Evolutionary conservation across 2,888 invertebrate genomes (phyloP).

Genomic region (Leptinotarsa juncta): DNA sequence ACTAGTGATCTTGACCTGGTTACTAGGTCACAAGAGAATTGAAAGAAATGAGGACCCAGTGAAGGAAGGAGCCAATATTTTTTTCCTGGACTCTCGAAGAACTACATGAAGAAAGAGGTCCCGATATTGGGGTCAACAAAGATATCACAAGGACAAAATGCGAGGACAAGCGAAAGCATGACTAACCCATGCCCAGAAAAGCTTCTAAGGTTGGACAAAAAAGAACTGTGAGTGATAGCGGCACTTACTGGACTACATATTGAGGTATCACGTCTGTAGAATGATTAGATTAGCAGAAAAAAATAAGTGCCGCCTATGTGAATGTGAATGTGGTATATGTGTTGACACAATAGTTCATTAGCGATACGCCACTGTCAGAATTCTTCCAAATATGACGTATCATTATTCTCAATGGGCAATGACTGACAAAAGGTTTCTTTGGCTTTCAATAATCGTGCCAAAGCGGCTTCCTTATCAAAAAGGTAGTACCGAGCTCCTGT

Average conservation of each 20-base stretch:
- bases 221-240: too few species aligned
- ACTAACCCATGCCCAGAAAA: too few species aligned
- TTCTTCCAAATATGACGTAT: slow-evolving; percentile 58
- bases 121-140: too few species aligned
- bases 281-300: not conserved
- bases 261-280: not conserved
- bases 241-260: too few species aligned
- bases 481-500: slow-evolving; percentile 36
- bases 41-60: too few species aligned
- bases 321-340: not conserved
- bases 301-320: not conserved
- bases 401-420: slow-evolving; percentile 60
- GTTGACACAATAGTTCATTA: not conserved
- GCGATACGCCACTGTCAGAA: slow-evolving; percentile 25
- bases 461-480: slow-evolving; percentile 46
- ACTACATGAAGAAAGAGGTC: too few species aligned
- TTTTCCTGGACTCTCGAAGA: too few species aligned
- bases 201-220: too few species aligned
- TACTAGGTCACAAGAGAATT: too few species aligned
- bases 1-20: not conserved
- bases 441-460: slow-evolving; percentile 50
- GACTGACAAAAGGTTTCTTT: slow-evolving; percentile 52
- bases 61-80: too few species aligned
- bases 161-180: too few species aligned
- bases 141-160: too few species aligned